Percentiles rank a stretch among this genome's conserved stretches.
phyloP scores from a whole-genome alignment of 2,888 invertebrate species.

The Latheticus oryzae region DNA sequence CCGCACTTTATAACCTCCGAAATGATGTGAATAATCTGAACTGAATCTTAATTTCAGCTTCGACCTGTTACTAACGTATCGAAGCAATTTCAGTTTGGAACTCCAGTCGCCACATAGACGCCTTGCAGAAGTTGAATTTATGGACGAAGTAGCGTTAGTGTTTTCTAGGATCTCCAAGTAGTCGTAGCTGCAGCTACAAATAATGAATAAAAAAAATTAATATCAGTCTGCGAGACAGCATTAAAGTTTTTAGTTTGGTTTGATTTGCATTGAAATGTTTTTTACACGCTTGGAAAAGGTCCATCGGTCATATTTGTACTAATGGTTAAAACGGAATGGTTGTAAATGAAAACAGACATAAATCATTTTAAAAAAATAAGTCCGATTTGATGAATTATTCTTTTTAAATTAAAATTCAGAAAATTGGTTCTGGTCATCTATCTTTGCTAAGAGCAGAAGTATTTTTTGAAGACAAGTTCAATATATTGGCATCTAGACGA shows the following conservation, averaged over 20 bases:
- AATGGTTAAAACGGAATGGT: too few relatives aligned
- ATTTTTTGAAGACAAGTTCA: too few relatives aligned
- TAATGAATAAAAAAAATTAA: slow-evolving; percentile 4
- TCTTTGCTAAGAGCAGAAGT: too few relatives aligned
- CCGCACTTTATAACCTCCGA: slow-evolving; percentile 79
- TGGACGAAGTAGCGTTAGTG: slow-evolving; percentile 55
- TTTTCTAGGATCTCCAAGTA: slow-evolving; percentile 76
- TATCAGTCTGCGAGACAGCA: not conserved
- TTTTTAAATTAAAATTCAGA: slow-evolving; percentile 20
- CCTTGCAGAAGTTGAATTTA: slow-evolving; percentile 44
- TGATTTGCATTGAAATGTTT: too few relatives aligned
- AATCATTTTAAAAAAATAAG: slow-evolving; percentile 19
- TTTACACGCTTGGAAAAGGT: too few relatives aligned
- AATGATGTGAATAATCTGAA: slow-evolving; percentile 83
- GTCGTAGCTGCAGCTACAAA: slow-evolving; percentile 81
- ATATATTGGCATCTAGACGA: too few relatives aligned
- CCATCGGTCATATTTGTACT: too few relatives aligned
- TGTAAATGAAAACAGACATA: too few relatives aligned
- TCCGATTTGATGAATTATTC: slow-evolving; percentile 16
- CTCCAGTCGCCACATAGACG: slow-evolving; percentile 85
- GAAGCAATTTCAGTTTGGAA: slow-evolving; percentile 78
- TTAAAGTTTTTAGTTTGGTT: not conserved
- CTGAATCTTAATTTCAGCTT: slow-evolving; percentile 76
- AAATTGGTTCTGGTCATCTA: slow-evolving; percentile 16
- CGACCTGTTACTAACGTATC: slow-evolving; percentile 73